Conservation (phyloP, 2,797 vertebrate species). For the Avahi laniger region DNA sequence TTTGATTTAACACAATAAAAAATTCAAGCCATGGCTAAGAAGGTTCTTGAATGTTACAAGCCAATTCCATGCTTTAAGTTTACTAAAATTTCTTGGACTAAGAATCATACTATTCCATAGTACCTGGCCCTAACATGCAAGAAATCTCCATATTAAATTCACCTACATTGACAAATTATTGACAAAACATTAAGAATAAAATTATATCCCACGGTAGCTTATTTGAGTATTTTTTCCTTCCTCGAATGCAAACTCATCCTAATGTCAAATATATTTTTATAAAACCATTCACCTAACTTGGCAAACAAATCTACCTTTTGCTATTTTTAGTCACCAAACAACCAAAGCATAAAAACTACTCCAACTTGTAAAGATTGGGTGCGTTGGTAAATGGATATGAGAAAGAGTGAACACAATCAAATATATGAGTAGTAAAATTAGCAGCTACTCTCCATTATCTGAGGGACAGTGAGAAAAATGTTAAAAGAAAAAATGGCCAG, state of each 20-base stretch:
- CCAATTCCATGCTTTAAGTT: neutral
- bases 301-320: conserved; percentile 2
- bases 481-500: neutral
- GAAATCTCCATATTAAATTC: neutral
- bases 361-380: neutral
- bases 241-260: neutral
- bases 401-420: neutral
- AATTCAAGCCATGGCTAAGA: neutral
- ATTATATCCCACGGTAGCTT: neutral
- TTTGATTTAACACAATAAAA: neutral
- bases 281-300: neutral
- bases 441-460: neutral
- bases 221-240: neutral
- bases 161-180: neutral
- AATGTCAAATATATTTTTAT: neutral
- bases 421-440: conserved; percentile 4
- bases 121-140: neutral
- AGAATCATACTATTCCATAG: neutral
- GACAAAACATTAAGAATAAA: neutral
- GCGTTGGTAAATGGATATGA: neutral
- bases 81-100: neutral
- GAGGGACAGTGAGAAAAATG: neutral
- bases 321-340: conserved; percentile 30
- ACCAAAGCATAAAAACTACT: neutral
- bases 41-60: neutral